These are phyloP conservation scores for Meloidogyne exigua DNA, from an alignment of 1,140 invertebrate genomes.

Conservation along the genomic window DNA sequence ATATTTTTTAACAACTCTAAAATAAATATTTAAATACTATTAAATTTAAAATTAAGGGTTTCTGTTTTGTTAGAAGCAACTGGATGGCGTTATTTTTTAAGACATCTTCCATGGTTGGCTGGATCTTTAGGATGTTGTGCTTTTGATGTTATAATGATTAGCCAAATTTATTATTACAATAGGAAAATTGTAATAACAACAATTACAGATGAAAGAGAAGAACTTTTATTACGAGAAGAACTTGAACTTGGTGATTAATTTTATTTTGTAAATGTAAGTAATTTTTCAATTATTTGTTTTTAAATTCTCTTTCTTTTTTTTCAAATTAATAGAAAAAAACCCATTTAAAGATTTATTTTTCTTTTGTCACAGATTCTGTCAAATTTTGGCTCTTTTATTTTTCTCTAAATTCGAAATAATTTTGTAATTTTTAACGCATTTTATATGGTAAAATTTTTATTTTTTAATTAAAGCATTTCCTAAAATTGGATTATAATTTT, in stretches of 20 bases:
- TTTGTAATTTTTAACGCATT: too few species aligned
- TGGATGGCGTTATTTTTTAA: slow-evolving; percentile 55
- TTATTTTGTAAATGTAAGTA: not conserved
- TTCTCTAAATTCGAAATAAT: too few species aligned
- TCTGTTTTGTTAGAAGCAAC: slow-evolving; percentile 58
- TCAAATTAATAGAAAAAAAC: not conserved
- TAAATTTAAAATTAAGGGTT: slow-evolving; percentile 19
- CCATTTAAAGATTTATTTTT: not conserved
- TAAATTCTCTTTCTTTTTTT: not conserved
- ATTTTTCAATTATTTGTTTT: not conserved
- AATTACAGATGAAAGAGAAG: slow-evolving; percentile 41
- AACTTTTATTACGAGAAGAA: slow-evolving; percentile 18
- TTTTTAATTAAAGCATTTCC: too few species aligned
- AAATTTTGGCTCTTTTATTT: too few species aligned
- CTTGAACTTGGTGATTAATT: not conserved
- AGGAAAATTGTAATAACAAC: slow-evolving; percentile 28
- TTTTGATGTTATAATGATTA: slow-evolving; percentile 57
- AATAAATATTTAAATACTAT: not conserved
- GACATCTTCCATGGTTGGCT: slow-evolving; percentile 61
- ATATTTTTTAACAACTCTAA: not conserved
- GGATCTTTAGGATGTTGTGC: slow-evolving; percentile 60
- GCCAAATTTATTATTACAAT: slow-evolving; percentile 60
- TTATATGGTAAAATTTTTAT: too few species aligned
- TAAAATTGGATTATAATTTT: too few species aligned
- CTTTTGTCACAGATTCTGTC: not conserved